These are phyloP conservation scores for Brachionus manjavacas DNA, from an alignment of 1,140 invertebrate genomes.

Conservation along the genomic window DNA sequence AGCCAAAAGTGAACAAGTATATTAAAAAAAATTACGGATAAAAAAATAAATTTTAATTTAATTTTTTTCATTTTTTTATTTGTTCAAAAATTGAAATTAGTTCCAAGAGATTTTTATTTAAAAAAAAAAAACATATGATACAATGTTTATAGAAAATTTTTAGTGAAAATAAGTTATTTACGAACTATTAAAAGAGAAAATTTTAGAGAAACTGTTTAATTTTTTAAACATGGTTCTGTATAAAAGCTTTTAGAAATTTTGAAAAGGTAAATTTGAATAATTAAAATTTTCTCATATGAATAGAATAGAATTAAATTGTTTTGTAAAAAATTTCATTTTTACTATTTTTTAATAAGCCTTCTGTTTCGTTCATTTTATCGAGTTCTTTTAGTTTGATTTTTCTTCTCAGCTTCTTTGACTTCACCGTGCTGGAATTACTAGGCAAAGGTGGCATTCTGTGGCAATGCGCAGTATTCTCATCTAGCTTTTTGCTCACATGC, in stretches of 20 bases:
- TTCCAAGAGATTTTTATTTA: neutral
- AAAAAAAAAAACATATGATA: neutral
- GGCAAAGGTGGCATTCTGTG: neutral
- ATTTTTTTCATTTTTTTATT: neutral
- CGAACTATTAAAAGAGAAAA: no score
- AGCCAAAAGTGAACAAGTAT: neutral
- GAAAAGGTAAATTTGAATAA: neutral
- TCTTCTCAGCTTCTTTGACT: neutral
- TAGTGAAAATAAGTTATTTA: no score
- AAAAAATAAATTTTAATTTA: neutral
- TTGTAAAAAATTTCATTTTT: conserved; percentile 18
- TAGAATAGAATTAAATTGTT: neutral
- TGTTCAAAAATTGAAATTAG: neutral
- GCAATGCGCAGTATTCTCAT: neutral
- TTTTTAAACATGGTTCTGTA: no score
- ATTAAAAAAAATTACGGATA: neutral
- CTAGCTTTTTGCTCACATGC: neutral
- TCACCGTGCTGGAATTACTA: neutral
- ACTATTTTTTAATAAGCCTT: neutral
- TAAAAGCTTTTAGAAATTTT: neutral
- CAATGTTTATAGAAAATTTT: neutral
- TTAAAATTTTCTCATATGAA: neutral
- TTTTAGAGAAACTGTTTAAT: no score
- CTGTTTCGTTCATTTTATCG: neutral
- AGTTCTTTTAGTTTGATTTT: neutral